Base-by-base conservation (phyloP, 2,797 vertebrate species). In the Myotis pilosus region DNA sequence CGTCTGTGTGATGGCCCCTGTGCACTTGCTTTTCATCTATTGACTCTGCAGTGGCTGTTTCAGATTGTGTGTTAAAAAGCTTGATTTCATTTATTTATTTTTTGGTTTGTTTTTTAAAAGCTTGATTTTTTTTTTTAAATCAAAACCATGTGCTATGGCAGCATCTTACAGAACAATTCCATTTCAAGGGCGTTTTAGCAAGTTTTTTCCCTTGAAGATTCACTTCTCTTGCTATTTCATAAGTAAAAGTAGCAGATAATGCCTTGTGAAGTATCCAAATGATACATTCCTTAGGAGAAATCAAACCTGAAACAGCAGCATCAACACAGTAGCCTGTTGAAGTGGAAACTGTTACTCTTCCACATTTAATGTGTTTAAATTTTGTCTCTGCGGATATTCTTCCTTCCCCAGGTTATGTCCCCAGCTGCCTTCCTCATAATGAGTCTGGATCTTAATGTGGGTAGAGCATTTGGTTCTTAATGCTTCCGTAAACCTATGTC, bases 111-210 rank as follows among this genome's bases (percentile, higher is more conserved):
- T 60, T 60, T 60, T 60, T 28, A 28, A 62, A 93, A 53, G 36
- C 88, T 89, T 90, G 82, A 68, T 49, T 76, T 92, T 72, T 36
- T 84, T 95, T 78, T 64, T 68, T 94, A 0, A 36, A 3, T 64
- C 36, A 86, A 66, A 91, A 89, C 89, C 72, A 57, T 80, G 76
- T 74, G 87, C 96, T 95, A 53, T 96, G 28, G 28, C 38, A 62
- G 47, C 11, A 12, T 89, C 41, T 87, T 94, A 94, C 53, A 86
- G 51, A 94, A 62, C 62, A 87, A 36, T 30, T 72, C 17, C 28
- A 55, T 44, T 41, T 66, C 2, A 2, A 89, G 72, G 87, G 30
- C 30, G 80, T 89, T 92, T 83, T 69, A 88, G 64, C 66, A 91
- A 55, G 71, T 66, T 94, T 96, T 91, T 84, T 92, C n/a, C n/a